These are phyloP conservation scores for Nesogale talazaci DNA, from an alignment of 2,113 vertebrate species.

Conservation along the genomic window DNA sequence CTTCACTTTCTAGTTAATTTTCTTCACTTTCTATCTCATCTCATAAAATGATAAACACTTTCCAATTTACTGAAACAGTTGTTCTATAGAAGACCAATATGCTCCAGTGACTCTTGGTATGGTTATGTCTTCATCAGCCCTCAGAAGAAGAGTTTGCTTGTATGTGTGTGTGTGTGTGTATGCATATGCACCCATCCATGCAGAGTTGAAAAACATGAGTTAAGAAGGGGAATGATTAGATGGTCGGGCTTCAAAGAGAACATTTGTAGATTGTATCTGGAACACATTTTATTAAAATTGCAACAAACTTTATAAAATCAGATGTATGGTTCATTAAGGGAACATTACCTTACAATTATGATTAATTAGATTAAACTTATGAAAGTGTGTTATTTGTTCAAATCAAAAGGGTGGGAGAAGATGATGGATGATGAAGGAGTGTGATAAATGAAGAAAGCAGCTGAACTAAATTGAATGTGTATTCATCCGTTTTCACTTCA, in stretches of 20 bases:
- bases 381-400: slow-evolving; percentile 93
- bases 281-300: slow-evolving; percentile 91
- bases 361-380: slow-evolving; percentile 99
- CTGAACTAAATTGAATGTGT: slow-evolving; percentile 99
- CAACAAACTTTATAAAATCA: slow-evolving; percentile 93
- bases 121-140: slow-evolving; percentile 83
- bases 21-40: slow-evolving; percentile 78
- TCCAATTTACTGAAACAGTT: slow-evolving; percentile 90
- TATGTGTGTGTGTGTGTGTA: background rate
- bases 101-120: slow-evolving; percentile 75
- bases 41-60: slow-evolving; percentile 87
- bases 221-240: slow-evolving; percentile 73
- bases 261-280: slow-evolving; percentile 88
- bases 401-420: slow-evolving; percentile 89
- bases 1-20: slow-evolving; percentile 83
- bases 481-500: slow-evolving; percentile 98
- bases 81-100: slow-evolving; percentile 86
- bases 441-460: slow-evolving; percentile 99
- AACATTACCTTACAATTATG: slow-evolving; percentile 96
- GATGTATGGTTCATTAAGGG: slow-evolving; percentile 96
- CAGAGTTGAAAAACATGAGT: slow-evolving; percentile 49
- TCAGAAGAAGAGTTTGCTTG: background rate
- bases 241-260: slow-evolving; percentile 79
- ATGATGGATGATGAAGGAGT: slow-evolving; percentile 97
- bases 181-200: accelerated